A percentile compares a stretch with the other conserved stretches of the same genome.
Conservation (phyloP, 2,888 invertebrate genomes). For the Acrobasis consociella region DNA sequence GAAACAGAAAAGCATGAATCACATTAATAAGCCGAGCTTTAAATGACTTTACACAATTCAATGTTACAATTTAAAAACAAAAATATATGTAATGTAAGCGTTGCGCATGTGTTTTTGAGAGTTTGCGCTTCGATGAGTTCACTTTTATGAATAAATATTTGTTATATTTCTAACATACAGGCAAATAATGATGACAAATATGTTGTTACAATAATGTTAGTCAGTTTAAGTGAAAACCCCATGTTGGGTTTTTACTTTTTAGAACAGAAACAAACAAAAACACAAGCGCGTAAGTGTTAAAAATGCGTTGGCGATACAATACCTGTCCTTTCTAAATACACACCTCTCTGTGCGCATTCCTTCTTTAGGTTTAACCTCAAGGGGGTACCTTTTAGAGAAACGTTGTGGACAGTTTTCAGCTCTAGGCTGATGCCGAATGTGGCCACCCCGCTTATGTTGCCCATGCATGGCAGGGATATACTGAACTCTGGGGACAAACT, state of each 20-base stretch:
- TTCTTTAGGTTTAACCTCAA: conserved; percentile 93
- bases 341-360: conserved; percentile 97
- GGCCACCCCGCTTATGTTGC: conserved; percentile 93
- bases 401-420: conserved; percentile 90
- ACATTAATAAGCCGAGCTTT: conserved; percentile 30
- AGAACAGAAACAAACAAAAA: conserved; percentile 47
- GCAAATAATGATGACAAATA: not conserved
- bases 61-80: conserved; percentile 18
- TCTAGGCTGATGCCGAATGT: conserved; percentile 93
- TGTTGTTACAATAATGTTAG: not conserved
- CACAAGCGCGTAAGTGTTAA: conserved; percentile 76
- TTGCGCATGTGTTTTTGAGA: conserved; percentile 50
- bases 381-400: conserved; percentile 93
- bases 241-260: conserved; percentile 45
- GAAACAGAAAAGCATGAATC: conserved; percentile 38
- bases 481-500: conserved; percentile 88
- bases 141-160: not conserved
- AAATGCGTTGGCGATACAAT: conserved; percentile 84
- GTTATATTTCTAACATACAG: not conserved
- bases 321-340: conserved; percentile 86
- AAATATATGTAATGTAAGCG: conserved; percentile 26
- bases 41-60: conserved; percentile 13
- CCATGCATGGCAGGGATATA: conserved; percentile 92
- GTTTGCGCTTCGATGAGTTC: conserved; percentile 36
- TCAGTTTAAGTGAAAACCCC: conserved; percentile 16